phyloP scores from a whole-genome alignment of 2,797 vertebrate genomes.

The Labroides dimidiatus region DNA sequence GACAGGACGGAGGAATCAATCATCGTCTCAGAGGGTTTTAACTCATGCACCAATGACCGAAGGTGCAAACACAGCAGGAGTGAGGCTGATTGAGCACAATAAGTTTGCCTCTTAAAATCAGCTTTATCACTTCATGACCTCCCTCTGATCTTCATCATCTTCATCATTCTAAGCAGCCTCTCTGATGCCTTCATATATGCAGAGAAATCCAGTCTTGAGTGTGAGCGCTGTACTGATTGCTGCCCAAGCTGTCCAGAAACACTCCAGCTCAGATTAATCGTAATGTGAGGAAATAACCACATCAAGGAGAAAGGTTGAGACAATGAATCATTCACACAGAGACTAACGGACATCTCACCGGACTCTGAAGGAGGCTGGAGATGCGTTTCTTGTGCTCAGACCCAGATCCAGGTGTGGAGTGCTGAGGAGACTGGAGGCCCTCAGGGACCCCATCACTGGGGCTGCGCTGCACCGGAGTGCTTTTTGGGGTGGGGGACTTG shows the following conservation, averaged over 20 bases:
- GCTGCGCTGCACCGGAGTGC: constrained; percentile 85
- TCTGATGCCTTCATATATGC: constrained; percentile 7
- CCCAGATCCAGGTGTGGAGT: constrained; percentile 86
- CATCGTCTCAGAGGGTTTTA: neutral
- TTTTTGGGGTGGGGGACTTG: constrained; percentile 80
- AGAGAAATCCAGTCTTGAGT: constrained; percentile 16
- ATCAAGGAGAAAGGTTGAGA: constrained; percentile 33
- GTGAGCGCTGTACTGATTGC: constrained; percentile 17
- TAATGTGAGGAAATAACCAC: constrained; percentile 64
- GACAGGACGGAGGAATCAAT: too few relatives aligned
- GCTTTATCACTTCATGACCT: constrained; percentile 6
- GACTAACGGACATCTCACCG: constrained; percentile 80
- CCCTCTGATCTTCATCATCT: constrained; percentile 7
- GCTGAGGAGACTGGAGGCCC: constrained; percentile 81
- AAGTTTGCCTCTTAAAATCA: constrained; percentile 26
- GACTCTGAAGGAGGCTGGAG: constrained; percentile 94
- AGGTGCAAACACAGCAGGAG: constrained; percentile 14
- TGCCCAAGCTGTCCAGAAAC: constrained; percentile 52
- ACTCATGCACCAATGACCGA: constrained; percentile 15
- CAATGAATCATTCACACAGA: constrained; percentile 14
- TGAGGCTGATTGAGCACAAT: constrained; percentile 18
- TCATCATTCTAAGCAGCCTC: neutral
- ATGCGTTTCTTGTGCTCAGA: constrained; percentile 91
- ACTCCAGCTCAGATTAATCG: constrained; percentile 70
- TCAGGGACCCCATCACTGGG: constrained; percentile 88